Evolutionary conservation across 2,888 invertebrate species (phyloP), one percentile per base, ranked within the genome.

Genomic region (Eupithecia dodoneata): DNA sequence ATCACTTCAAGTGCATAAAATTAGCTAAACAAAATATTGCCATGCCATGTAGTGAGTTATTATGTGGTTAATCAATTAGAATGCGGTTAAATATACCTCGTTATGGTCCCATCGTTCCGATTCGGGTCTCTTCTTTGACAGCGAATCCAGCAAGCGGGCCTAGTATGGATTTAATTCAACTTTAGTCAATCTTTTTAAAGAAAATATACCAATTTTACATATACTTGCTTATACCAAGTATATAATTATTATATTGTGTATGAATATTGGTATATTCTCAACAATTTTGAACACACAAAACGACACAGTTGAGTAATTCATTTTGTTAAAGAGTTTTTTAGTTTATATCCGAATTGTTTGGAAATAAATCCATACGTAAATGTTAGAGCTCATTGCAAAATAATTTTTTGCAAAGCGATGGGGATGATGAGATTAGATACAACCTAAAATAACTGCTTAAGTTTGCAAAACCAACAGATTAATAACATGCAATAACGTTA

Each of bases 71-170:
- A 49, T 30, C n/a, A 42, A 67, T 75, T 76, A 76, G 73, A 67
- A 72, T 71, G 63, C 30, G 13, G 52, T 63, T 73, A 76, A 74
- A 72, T 75, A 66, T 79, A 79, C 79, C 79, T 79, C 79, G 66
- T 79, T 79, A 49, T 79, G 79, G 44, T 79, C 79, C 79, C 79
- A 79, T 66, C 79, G 76, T 79, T 76, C 79, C 42, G 79, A 79
- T 73, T 79, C 79, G 3, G 79, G 79, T 66, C 76, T 79, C 79
- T 79, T 79, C 79, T 79, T 79, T 71, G 74, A 79, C 76, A 79
- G 79, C 74, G 79, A 79, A 66, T 79, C 79, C 79, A 79, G 79
- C 76, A 79, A 79, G 72, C 79, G 79, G 12, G 75, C 76, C 79
- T 76, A 77, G 73, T 75, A 76, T 77, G 76, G 71, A 76, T 76